Evolutionary conservation across 2,888 invertebrate species (phyloP).

Genomic region (Cetonia aurata): DNA sequence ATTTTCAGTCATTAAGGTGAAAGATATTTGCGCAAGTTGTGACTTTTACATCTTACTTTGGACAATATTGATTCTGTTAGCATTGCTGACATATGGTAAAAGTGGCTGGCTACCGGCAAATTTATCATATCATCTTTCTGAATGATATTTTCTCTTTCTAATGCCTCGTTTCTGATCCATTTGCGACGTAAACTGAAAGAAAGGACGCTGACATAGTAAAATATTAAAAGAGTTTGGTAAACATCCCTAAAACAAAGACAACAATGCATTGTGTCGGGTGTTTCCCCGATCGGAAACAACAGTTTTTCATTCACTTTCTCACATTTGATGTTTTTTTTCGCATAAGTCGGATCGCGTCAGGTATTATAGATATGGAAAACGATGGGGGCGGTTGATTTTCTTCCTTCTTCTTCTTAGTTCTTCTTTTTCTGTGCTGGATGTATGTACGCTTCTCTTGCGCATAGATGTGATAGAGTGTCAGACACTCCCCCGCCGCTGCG

Average conservation of each 20-base stretch:
- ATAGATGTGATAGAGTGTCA: conserved; percentile 53
- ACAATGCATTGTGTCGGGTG: not conserved
- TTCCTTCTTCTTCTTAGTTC: not conserved
- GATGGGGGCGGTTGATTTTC: conserved; percentile 46
- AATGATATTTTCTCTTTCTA: not conserved
- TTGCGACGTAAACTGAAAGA: conserved; percentile 12
- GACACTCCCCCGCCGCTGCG: conserved; percentile 51
- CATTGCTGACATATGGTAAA: too few species aligned
- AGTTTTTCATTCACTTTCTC: conserved; percentile 2
- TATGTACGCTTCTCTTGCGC: conserved; percentile 47
- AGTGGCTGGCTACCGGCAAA: too few species aligned
- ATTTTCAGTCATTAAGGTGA: too few species aligned
- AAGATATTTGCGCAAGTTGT: too few species aligned
- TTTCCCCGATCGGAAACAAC: conserved; percentile 7
- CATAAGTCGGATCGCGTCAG: conserved; percentile 32
- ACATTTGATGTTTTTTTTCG: conserved; percentile 23
- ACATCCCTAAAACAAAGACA: conserved; percentile 17
- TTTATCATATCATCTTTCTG: not conserved
- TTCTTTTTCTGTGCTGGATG: not conserved
- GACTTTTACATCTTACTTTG: too few species aligned
- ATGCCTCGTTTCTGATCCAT: conserved; percentile 8
- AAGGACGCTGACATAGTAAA: conserved; percentile 8
- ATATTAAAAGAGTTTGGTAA: conserved; percentile 27
- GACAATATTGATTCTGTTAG: too few species aligned
- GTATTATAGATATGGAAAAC: conserved; percentile 52